A percentile compares a stretch with the other conserved stretches of the same genome.
phyloP scores from a whole-genome alignment of 64 coral and sea anemone genomes.

The Astreopora myriophthalma region DNA sequence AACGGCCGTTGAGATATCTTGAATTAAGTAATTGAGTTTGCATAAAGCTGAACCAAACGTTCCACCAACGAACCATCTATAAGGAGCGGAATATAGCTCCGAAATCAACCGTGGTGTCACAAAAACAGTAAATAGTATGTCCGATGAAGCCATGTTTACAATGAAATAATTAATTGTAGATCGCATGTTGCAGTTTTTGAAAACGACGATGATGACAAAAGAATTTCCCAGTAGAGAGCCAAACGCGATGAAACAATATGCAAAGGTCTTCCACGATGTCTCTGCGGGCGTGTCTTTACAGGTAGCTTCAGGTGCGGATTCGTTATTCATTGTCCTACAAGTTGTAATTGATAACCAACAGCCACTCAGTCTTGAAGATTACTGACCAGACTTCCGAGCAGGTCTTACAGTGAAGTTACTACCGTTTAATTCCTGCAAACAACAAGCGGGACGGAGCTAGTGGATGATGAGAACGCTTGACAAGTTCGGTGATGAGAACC shows the following conservation, averaged over 20 bases:
- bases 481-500: no score
- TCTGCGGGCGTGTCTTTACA: no score
- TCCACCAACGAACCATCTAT: neutral
- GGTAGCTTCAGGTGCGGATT: no score
- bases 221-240: neutral
- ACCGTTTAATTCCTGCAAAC: no score
- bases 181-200: neutral
- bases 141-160: constrained; percentile 26
- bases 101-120: neutral
- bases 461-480: no score
- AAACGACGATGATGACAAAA: neutral
- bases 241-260: neutral
- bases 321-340: no score
- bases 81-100: neutral
- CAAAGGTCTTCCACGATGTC: no score
- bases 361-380: no score
- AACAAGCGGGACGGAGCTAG: no score
- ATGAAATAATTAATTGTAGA: constrained; percentile 8
- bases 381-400: no score
- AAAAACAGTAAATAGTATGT: neutral
- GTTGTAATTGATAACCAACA: no score
- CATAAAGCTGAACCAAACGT: neutral
- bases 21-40: neutral
- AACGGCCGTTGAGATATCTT: constrained; percentile 38
- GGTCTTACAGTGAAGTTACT: no score